A percentile compares a stretch with the other conserved stretches of the same genome.
phyloP scores from a whole-genome alignment of 1,140 invertebrate species.

The Heterodera carotae region DNA sequence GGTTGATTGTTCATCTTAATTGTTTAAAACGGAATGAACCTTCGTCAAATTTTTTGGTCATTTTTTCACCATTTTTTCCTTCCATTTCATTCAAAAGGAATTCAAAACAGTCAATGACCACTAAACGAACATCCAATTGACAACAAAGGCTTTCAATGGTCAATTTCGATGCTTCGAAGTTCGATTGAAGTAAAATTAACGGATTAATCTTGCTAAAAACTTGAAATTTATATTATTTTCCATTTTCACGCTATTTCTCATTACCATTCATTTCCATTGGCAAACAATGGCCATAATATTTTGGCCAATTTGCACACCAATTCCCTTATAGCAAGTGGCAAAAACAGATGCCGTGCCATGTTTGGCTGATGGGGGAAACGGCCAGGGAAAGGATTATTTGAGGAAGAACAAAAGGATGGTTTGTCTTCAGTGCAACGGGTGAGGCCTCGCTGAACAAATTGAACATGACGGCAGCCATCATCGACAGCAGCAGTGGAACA shows the following conservation, averaged over 20 bases:
- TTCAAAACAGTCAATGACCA: background rate
- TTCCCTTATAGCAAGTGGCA: background rate
- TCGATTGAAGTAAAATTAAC: background rate
- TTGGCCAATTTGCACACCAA: background rate
- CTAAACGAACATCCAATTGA: background rate
- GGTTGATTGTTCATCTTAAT: background rate
- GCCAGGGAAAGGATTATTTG: slow-evolving; percentile 6
- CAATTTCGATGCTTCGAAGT: background rate
- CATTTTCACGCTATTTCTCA: too few relatives aligned
- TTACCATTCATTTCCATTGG: background rate
- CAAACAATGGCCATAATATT: background rate
- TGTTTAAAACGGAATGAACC: background rate
- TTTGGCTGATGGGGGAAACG: slow-evolving; percentile 3
- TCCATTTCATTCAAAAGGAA: background rate
- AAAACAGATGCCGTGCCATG: background rate
- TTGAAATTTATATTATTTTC: background rate
- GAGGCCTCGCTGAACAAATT: background rate
- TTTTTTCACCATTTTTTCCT: background rate
- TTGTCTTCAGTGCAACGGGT: background rate
- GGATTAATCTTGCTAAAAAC: background rate
- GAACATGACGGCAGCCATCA: background rate
- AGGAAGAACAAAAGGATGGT: background rate
- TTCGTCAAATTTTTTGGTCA: background rate
- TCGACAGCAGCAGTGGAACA: background rate
- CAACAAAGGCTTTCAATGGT: background rate